Base-by-base conservation (phyloP, 2,113 vertebrate genomes). In the Lophius piscatorius region DNA sequence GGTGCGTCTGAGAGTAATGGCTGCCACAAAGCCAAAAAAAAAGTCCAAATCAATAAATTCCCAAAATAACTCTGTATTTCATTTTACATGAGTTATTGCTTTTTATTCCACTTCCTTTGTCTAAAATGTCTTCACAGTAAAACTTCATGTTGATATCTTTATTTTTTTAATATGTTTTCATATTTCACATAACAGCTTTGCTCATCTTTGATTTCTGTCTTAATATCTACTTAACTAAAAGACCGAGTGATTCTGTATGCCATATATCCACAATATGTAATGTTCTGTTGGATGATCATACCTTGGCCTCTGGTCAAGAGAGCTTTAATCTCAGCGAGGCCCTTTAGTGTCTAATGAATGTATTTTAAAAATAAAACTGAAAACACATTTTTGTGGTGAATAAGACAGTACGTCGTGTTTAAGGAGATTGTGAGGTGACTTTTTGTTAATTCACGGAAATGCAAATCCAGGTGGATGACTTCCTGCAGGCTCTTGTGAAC, bases 401-500 rank as follows among this genome's bases (percentile, higher is more conserved):
- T 17, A 14, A n/a, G n/a, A n/a, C n/a, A n/a, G n/a, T n/a, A n/a
- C n/a, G n/a, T n/a, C n/a, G n/a, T n/a, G n/a, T n/a, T n/a, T 23
- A 6, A 17, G 7, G 3, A 40, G 2, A 22, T 10, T 34, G 1
- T 51, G 16, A 22, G 3, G 21, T 52, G 40, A 21, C 23, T 18
- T 2, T 46, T 1, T 29, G 26, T 26, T 24, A 22, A 11, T 31
- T n/a, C 31, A 41, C 28, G 17, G 31, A 28, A 55, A 45, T 44
- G 10, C 8, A 9, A 44, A 1, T 51, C 8, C 76, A 92, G 85
- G 84, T 92, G 36, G 85, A 90, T 44, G 76, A 87, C 55, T 93
- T 92, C 84, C 76, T 91, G 50, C 84, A 93, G 84, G 88, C 87
- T 11, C 63, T 87, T 76, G 68, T 91, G 79, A 90, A 92, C 89